Evolutionary conservation across 2,797 vertebrate genomes (phyloP).

Genomic region (Malurus splendens): DNA sequence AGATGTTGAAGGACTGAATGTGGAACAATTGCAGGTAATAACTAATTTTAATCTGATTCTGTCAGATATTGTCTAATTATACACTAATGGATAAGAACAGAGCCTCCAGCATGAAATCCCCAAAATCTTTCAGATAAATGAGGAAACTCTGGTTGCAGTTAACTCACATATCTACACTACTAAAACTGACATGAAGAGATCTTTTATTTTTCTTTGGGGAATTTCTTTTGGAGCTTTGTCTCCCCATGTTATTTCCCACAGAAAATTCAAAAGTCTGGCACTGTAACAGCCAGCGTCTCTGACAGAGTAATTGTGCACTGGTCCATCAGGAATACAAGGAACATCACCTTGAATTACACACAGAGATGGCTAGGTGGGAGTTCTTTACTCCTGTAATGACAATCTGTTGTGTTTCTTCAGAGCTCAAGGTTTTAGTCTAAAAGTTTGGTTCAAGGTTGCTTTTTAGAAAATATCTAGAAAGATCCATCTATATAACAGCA

Average conservation of each 20-base stretch:
- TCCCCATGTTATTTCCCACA: background rate
- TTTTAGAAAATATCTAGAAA: background rate
- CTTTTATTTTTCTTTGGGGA: background rate
- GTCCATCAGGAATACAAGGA: background rate
- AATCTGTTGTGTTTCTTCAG: background rate
- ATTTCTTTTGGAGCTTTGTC: background rate
- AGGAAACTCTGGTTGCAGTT: background rate
- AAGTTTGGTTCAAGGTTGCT: background rate
- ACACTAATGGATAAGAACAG: background rate
- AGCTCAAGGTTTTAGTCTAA: background rate
- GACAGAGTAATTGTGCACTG: background rate
- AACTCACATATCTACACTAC: background rate
- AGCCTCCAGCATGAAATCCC: background rate
- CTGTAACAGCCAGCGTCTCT: background rate
- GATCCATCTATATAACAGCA: background rate
- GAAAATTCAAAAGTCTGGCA: background rate
- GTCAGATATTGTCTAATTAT: background rate
- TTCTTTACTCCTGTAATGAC: background rate
- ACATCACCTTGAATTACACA: background rate
- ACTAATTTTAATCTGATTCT: background rate
- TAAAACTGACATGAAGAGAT: background rate
- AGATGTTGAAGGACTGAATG: background rate
- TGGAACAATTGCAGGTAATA: background rate
- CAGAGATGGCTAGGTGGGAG: background rate
- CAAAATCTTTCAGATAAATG: background rate